Base-by-base conservation (phyloP, 1,140 invertebrate genomes). In the Chymomyza costata region DNA sequence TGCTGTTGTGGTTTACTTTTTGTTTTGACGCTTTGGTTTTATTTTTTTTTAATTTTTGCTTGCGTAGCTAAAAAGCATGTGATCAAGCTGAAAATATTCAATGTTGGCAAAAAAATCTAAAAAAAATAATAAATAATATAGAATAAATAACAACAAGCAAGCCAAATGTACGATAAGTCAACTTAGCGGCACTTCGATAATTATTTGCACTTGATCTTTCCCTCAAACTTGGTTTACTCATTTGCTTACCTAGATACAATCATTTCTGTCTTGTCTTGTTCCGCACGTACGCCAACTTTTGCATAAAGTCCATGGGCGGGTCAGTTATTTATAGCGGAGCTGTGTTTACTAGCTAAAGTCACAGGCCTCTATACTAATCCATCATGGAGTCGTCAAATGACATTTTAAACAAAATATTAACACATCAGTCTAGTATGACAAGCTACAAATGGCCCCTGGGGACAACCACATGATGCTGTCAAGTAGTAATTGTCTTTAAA, bases 21-120 rank as follows among this genome's bases (percentile, higher is more conserved):
- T 70, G 65, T 78, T 65, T 78, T 28, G 25, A 28, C 25, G 25
- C 25, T 28, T 28, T n/a, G n/a, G n/a, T n/a, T n/a, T n/a, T n/a
- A n/a, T n/a, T n/a, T n/a, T n/a, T n/a, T n/a, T n/a, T n/a, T n/a
- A n/a, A n/a, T 28, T 28, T 6, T 34, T 81, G 73, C 74, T 81
- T 80, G 73, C 73, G 73, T 80, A 81, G 73, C 74, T 68, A 78
- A 74, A 60, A 78, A 80, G 74, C 73, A 80, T 80, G 73, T 80
- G 73, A 80, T 74, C 64, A 60, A 60, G 63, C n/a, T 53, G 52
- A 64, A n/a, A n/a, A n/a, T n/a, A n/a, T n/a, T n/a, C n/a, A n/a
- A 73, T 69, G 70, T 48, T 44, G 50, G 28, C 45, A 53, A 45
- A 31, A 19, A 49, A 65, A 65, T 35, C 64, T 64, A 64, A 60